Conservation (phyloP, 2,113 vertebrate genomes). For the Lontra canadensis region DNA sequence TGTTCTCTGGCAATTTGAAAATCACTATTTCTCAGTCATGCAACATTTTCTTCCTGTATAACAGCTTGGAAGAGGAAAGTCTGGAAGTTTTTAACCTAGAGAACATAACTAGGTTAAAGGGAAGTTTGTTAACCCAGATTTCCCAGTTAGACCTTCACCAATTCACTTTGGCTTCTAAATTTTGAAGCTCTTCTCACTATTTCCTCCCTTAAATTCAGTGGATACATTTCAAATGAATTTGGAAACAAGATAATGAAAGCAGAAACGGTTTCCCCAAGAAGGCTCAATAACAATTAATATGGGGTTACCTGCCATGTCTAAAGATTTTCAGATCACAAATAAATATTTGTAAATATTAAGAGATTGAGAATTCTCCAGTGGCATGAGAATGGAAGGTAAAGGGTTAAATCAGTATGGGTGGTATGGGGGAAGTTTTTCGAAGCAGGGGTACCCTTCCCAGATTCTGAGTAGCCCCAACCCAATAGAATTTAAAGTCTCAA, state of each 20-base stretch:
- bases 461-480: neutral
- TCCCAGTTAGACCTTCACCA: neutral
- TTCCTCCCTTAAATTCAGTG: slow-evolving; percentile 25
- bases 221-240: slow-evolving; percentile 3
- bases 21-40: neutral
- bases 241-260: neutral
- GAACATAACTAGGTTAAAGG: neutral
- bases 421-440: neutral
- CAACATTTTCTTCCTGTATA: neutral
- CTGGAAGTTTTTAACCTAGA: neutral
- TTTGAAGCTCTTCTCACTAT: neutral
- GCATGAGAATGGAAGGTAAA: neutral
- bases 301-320: neutral
- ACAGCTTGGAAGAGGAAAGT: neutral
- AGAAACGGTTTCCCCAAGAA: neutral
- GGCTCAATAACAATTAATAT: neutral
- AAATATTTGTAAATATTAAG: neutral
- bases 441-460: neutral
- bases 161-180: neutral
- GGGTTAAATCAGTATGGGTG: neutral
- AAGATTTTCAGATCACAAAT: neutral
- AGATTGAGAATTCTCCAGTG: neutral
- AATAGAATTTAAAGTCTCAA: neutral
- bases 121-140: neutral
- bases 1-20: neutral